A percentile compares a stretch with the other conserved stretches of the same genome.
These are phyloP conservation scores for Ormyrus nitidulus DNA, from an alignment of 2,888 invertebrate genomes.

Conservation along the genomic window DNA sequence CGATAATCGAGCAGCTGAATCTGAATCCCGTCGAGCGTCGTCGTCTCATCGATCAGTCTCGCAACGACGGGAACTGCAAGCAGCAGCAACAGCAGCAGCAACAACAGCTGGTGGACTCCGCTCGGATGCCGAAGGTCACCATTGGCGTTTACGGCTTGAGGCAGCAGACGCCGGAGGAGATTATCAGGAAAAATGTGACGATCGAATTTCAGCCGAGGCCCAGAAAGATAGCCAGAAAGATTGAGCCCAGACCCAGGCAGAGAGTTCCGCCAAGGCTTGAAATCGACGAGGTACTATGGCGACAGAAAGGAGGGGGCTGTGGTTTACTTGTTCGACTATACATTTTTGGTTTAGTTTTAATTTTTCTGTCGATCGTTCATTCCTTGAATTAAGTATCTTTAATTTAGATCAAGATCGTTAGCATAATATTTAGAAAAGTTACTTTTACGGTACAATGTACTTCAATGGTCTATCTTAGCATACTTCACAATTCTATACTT, in stretches of 20 bases:
- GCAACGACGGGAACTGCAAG: constrained; percentile 62
- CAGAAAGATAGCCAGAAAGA: constrained; percentile 35
- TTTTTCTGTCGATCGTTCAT: neutral
- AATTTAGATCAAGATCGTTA: too few relatives aligned
- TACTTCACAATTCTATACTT: too few relatives aligned
- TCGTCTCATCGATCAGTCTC: constrained; percentile 64
- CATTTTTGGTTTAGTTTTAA: too few relatives aligned
- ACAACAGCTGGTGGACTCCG: constrained; percentile 3
- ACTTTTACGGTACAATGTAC: too few relatives aligned
- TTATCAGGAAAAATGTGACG: neutral
- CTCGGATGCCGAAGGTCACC: constrained; percentile 66
- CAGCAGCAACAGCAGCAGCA: constrained; percentile 47
- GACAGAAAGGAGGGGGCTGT: neutral
- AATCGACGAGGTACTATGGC: neutral
- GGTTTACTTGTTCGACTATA: neutral
- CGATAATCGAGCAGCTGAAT: constrained; percentile 73
- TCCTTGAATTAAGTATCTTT: neutral
- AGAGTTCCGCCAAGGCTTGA: constrained; percentile 61
- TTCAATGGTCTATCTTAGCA: too few relatives aligned
- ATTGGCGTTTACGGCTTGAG: constrained; percentile 71
- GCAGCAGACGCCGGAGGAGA: constrained; percentile 46
- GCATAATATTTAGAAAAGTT: too few relatives aligned
- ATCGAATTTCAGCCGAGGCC: constrained; percentile 43
- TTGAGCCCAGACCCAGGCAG: constrained; percentile 62
- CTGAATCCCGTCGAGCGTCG: constrained; percentile 70